Evolutionary conservation across 2,797 vertebrate species (phyloP).

Genomic region (Yasuhikotakia modesta): DNA sequence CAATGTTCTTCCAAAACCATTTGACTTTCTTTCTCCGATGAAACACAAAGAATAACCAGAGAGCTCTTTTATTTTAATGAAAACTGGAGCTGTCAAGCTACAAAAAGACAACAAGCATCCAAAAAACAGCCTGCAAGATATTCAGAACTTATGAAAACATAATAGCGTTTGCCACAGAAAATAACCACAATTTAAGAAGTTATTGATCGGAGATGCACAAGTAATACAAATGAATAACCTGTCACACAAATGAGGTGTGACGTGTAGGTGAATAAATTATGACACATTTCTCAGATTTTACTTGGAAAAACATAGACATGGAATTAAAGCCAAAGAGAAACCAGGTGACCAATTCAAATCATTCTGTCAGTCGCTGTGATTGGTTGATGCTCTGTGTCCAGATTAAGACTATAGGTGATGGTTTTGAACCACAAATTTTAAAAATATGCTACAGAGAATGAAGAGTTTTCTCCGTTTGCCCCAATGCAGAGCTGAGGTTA

Average conservation of each 20-base stretch:
- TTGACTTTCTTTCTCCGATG: not conserved
- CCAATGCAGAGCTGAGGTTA: slow-evolving; percentile 2
- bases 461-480: too few relatives aligned
- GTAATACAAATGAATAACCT: not conserved
- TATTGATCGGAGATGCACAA: too few relatives aligned
- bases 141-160: not conserved
- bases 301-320: not conserved
- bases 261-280: not conserved
- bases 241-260: not conserved
- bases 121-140: not conserved
- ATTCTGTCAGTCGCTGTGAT: too few relatives aligned
- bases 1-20: not conserved
- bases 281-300: too few relatives aligned
- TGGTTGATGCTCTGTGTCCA: too few relatives aligned
- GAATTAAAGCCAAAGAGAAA: not conserved
- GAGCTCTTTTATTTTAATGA: not conserved
- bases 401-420: too few relatives aligned
- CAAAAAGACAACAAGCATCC: not conserved
- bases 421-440: not conserved
- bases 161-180: too few relatives aligned
- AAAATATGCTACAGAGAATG: slow-evolving; percentile 1
- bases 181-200: too few relatives aligned
- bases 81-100: not conserved
- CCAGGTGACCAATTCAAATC: not conserved
- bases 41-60: not conserved